Evolutionary conservation across 1,140 invertebrate species (phyloP).

Genomic region (Paraescarpia echinospica): DNA sequence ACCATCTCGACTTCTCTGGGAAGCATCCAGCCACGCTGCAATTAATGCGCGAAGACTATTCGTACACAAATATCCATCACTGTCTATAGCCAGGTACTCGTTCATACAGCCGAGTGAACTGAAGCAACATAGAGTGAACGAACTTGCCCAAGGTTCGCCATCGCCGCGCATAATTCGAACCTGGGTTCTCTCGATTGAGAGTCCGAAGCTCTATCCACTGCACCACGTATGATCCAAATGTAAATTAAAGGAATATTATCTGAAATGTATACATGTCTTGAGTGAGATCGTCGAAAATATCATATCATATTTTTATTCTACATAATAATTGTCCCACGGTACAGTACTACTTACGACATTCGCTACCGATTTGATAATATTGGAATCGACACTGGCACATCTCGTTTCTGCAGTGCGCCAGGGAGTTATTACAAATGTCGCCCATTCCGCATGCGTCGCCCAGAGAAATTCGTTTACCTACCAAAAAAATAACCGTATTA

Average conservation of each 20-base stretch:
- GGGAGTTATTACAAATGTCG: not conserved
- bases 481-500: not conserved
- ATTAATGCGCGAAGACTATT: too few relatives aligned
- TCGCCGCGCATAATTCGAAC: too few relatives aligned
- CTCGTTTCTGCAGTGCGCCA: constrained; percentile 4
- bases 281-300: not conserved
- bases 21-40: too few relatives aligned
- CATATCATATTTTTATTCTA: not conserved
- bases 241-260: not conserved
- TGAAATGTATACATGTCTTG: not conserved
- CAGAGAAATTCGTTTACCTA: not conserved
- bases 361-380: not conserved
- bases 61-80: too few relatives aligned
- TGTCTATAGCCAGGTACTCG: too few relatives aligned
- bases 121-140: too few relatives aligned
- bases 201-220: too few relatives aligned
- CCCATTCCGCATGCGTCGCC: not conserved
- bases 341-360: constrained; percentile 21
- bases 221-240: not conserved
- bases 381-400: not conserved
- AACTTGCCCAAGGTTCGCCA: too few relatives aligned
- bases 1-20: too few relatives aligned
- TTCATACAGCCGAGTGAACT: too few relatives aligned
- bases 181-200: too few relatives aligned
- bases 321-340: too few relatives aligned